These are phyloP conservation scores for Rhabdomys pumilio DNA, from an alignment of 2,797 vertebrate genomes.

Conservation along the genomic window DNA sequence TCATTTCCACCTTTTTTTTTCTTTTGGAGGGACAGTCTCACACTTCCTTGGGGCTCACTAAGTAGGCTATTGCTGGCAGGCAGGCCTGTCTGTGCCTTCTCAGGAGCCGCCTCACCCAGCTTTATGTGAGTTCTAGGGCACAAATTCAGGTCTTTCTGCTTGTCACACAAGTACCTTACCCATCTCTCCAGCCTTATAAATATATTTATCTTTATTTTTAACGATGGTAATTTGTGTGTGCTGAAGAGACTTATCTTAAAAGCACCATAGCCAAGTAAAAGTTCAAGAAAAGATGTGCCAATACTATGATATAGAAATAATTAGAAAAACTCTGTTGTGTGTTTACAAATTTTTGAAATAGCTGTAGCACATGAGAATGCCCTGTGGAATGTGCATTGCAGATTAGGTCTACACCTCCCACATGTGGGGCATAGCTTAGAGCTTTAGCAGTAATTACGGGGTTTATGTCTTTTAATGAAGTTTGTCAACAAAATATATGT, in stretches of 20 bases:
- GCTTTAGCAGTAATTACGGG: constrained; percentile 4
- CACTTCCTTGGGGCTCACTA: not conserved
- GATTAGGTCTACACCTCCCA: not conserved
- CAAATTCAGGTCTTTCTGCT: not conserved
- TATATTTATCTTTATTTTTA: constrained; percentile 36
- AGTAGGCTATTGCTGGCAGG: not conserved
- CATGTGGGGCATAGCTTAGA: not conserved
- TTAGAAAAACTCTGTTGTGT: constrained; percentile 31
- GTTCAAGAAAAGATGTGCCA: constrained; percentile 38
- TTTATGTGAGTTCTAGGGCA: not conserved
- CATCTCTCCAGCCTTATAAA: not conserved
- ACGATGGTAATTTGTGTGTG: constrained; percentile 55
- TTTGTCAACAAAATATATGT: constrained; percentile 32
- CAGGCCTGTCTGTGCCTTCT: not conserved
- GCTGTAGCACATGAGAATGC: not conserved
- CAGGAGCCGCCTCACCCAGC: not conserved
- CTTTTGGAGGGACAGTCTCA: not conserved
- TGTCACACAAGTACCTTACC: not conserved
- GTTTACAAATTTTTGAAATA: constrained; percentile 28
- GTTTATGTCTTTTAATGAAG: constrained; percentile 67
- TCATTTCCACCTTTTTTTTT: not conserved
- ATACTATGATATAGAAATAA: constrained; percentile 51
- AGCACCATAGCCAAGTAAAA: constrained; percentile 54
- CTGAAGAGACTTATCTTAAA: constrained; percentile 63
- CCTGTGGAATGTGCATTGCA: not conserved